These are phyloP conservation scores for Notospermus geniculatus DNA, from an alignment of 1,140 invertebrate species.

Conservation along the genomic window DNA sequence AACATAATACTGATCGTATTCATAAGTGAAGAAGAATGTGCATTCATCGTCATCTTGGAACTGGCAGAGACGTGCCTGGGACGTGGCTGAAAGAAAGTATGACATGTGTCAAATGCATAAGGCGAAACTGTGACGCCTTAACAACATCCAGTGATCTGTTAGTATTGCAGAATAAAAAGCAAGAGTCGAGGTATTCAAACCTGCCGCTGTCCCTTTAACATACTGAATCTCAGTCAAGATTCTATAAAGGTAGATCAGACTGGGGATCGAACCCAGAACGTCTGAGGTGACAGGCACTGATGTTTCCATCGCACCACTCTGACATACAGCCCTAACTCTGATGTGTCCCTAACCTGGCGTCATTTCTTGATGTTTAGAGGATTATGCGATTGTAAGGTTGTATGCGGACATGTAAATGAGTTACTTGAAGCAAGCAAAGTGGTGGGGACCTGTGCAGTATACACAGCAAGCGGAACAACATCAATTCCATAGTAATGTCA, in stretches of 20 bases:
- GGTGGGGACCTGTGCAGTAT: not conserved
- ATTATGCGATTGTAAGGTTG: too few relatives aligned
- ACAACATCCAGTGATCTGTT: not conserved
- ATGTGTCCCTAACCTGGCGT: too few relatives aligned
- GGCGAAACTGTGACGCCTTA: not conserved
- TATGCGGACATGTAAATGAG: too few relatives aligned
- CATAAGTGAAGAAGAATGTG: conserved; percentile 53
- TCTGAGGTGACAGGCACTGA: too few relatives aligned
- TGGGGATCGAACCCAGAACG: too few relatives aligned
- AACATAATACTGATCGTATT: conserved; percentile 36
- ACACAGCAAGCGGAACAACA: not conserved
- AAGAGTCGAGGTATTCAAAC: not conserved
- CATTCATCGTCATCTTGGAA: conserved; percentile 60
- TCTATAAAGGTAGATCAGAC: too few relatives aligned
- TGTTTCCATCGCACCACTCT: too few relatives aligned
- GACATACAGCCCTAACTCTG: too few relatives aligned
- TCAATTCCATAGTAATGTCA: not conserved
- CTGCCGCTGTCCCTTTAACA: not conserved
- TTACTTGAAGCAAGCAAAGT: not conserved
- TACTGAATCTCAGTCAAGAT: too few relatives aligned
- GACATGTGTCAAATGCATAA: not conserved
- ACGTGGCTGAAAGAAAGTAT: conserved; percentile 7
- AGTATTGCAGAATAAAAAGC: not conserved
- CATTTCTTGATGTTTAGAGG: too few relatives aligned
- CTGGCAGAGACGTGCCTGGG: conserved; percentile 35